Base-by-base conservation (phyloP, 2,888 invertebrate genomes). In the Heterodera filipjevi region DNA sequence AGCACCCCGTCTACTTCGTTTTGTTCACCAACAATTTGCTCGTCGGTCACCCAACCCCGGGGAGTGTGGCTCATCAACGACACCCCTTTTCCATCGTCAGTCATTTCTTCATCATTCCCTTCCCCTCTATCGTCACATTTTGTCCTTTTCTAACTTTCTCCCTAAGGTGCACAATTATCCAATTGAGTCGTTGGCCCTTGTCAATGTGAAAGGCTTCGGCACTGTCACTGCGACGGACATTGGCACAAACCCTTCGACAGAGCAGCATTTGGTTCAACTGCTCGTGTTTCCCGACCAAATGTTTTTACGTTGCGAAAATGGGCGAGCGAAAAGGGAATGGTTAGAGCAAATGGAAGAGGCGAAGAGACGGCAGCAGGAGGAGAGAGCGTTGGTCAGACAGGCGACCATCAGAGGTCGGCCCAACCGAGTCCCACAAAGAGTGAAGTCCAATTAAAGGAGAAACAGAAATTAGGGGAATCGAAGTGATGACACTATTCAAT, bases 221-320 rank as follows among this genome's bases (percentile, higher is more conserved):
- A 59, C n/a, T 33, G 71, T n/a, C 32, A 30, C 32, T 12, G 83
- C 81, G 77, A 76, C 30, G 0, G 64, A 46, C 44, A 66, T 49
- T 16, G 49, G 44, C 44, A 78, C 71, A 44, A 84, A 84, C 19
- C 82, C 81, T 12, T 82, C 83, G 19, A 80, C 82, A 14, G 83
- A 82, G 19, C 86, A 86, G 35, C 84, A 85, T 79, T 81, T 88
- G 5, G 76, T 88, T 27, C 87, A 88, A 72, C 74, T 88, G 64
- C 77, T 88, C 2, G 85, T 88, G 33, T 88, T 88, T 74, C 88
- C 88, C 1, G 88, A 88, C 66, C 87, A 86, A 64, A 81, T 84
- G 81, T 87, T 79, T 66, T 44, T 83, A 30, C 71, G 73, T 16
- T 86, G 87, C 72, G 88, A 89, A 72, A 84, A 82, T 32, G 85